Evolutionary conservation across 2,797 vertebrate genomes (phyloP).

Genomic region (Lithobates sylvaticus): DNA sequence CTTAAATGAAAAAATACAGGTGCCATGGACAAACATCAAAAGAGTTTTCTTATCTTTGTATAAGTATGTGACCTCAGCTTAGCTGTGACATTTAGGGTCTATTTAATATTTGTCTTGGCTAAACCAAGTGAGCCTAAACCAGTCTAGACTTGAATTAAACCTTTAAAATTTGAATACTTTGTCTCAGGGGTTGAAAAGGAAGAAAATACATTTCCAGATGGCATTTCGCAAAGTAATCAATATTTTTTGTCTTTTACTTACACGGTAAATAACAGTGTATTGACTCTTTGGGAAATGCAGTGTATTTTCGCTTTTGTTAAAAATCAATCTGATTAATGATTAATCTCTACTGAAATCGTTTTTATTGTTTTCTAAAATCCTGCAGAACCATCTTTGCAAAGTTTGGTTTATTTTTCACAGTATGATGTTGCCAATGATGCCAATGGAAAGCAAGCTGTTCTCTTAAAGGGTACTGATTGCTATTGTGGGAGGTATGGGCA

Average conservation of each 20-base stretch:
- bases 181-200: background rate
- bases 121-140: background rate
- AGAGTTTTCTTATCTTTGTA: too few species aligned
- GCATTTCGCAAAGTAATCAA: background rate
- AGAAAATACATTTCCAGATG: background rate
- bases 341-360: background rate
- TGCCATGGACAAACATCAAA: too few species aligned
- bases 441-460: too few species aligned
- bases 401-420: too few species aligned
- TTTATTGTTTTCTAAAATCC: background rate
- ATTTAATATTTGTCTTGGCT: too few species aligned
- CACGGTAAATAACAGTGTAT: background rate
- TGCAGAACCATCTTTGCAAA: background rate
- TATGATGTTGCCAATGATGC: too few species aligned
- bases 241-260: constrained; percentile 1
- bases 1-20: too few species aligned
- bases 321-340: background rate
- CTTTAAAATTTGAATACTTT: background rate
- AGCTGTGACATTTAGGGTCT: too few species aligned
- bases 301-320: background rate
- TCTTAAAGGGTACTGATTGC: too few species aligned
- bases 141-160: constrained; percentile 9
- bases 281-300: background rate
- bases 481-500: too few species aligned
- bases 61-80: too few species aligned